Percentiles rank a stretch among this genome's conserved stretches.
Conservation (phyloP, 2,888 invertebrate species). For the Thymelicus lineola region DNA sequence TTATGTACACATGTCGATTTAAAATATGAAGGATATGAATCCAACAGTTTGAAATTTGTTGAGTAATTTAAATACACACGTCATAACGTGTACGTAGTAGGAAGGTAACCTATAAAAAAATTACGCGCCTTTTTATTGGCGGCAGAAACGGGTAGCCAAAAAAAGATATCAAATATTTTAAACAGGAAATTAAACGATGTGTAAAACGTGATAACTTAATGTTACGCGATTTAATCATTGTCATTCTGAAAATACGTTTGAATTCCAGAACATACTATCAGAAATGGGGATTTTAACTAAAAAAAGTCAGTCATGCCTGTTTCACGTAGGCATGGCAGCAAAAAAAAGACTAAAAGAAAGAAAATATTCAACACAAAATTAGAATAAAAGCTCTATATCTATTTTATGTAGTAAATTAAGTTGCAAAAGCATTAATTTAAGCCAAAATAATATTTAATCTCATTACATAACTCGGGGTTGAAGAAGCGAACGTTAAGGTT, state of each 20-base stretch:
- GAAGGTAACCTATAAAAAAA: neutral
- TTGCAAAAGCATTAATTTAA: neutral
- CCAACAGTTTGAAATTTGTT: too few relatives aligned
- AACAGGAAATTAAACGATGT: neutral
- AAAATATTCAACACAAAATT: constrained; percentile 30
- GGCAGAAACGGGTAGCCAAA: neutral
- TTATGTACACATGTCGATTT: too few relatives aligned
- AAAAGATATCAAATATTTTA: neutral
- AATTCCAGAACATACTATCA: neutral
- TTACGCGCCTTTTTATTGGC: neutral
- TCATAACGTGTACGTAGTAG: neutral
- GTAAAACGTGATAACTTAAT: constrained; percentile 22
- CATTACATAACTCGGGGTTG: constrained; percentile 55
- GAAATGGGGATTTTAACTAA: neutral
- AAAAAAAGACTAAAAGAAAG: constrained; percentile 8
- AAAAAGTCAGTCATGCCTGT: neutral
- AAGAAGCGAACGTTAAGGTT: constrained; percentile 53
- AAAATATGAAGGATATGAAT: too few relatives aligned
- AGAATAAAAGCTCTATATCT: neutral
- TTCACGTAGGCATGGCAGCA: neutral
- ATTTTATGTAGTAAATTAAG: neutral
- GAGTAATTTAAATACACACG: too few relatives aligned
- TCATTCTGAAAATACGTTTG: neutral
- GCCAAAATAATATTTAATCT: constrained; percentile 60
- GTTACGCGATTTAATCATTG: neutral